phyloP scores from a whole-genome alignment of 2,888 invertebrate species.

The Melinaea marsaeus region DNA sequence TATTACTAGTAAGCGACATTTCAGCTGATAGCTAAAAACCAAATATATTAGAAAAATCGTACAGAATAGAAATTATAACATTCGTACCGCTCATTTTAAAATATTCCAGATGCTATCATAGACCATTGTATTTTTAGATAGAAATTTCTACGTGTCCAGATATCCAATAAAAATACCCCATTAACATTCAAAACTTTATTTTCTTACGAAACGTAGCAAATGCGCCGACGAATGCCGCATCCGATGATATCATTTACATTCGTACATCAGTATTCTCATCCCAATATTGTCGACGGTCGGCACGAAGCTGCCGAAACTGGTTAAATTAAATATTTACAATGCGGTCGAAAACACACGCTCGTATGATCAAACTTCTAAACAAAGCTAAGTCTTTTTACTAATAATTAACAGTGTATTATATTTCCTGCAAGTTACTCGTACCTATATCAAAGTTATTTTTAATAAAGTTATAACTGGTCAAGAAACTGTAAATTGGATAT shows the following conservation, averaged over 20 bases:
- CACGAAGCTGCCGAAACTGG: conserved; percentile 43
- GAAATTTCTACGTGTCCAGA: conserved; percentile 34
- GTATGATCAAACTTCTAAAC: conserved; percentile 32
- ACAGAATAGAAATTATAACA: neutral
- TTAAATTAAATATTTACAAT: conserved; percentile 64
- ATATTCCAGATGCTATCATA: conserved; percentile 6
- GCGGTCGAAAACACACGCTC: conserved; percentile 54
- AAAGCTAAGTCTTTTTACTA: too few species aligned
- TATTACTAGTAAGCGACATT: too few species aligned
- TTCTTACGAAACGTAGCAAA: conserved; percentile 36
- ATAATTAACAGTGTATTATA: too few species aligned
- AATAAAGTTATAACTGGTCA: too few species aligned
- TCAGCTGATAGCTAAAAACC: neutral
- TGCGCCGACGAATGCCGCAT: conserved; percentile 31
- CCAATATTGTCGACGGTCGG: conserved; percentile 21
- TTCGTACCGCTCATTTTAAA: neutral
- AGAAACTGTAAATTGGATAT: too few species aligned
- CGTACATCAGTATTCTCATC: conserved; percentile 18
- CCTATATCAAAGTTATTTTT: too few species aligned
- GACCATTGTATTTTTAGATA: conserved; percentile 31
- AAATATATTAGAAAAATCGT: neutral
- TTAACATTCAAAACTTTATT: conserved; percentile 35
- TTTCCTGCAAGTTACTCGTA: too few species aligned
- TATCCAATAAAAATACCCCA: conserved; percentile 23
- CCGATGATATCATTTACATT: conserved; percentile 34